Base-by-base conservation (phyloP, 2,113 vertebrate genomes). In the Oreochromis spilurus region DNA sequence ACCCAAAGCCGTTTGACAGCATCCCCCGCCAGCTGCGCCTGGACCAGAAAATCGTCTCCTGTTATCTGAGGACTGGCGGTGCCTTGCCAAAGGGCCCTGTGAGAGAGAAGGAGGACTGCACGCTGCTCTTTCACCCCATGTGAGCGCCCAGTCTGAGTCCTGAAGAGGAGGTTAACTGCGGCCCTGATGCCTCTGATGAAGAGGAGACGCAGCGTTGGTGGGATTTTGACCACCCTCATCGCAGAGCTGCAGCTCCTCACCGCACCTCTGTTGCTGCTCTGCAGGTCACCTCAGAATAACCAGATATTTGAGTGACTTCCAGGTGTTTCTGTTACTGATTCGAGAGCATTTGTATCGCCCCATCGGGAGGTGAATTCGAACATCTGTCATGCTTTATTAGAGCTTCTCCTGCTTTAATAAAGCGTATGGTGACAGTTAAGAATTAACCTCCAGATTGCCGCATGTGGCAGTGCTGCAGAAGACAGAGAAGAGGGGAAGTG, bases 1-100 rank as follows among this genome's bases (percentile, higher is more conserved):
- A 99, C 90, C 97, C 99, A 3, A 99, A 99, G 88, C 98, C 97
- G 0, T 98, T 98, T 0, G 97, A 99, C 88, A 98, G 97, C 94
- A 97, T 99, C 79, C 97, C 97, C 34, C 96, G 98, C 75, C 99
- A 99, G 95, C 95, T 97, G 92, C 97, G 96, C 62, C 96, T 99
- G 1, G 99, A 99, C 83, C 96, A 97, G 91, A 98, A 97, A 95
- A 98, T 99, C 4, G 97, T 98, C 72, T 98, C 95, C 91, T 97
- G 97, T 92, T 99, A 99, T 91, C 87, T 97, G 88, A 97, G 97
- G 95, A 97, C 96, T 7, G 95, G 85, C 0, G 72, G 79, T 4
- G 67, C 91, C 34, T 82, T 91, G 87, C 91, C 81, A 2, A 88
- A 88, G 43, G 86, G 52, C 67, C 62, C 90, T 14, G 60, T 95